These are phyloP conservation scores for Nesidiocoris tenuis DNA, from an alignment of 2,888 invertebrate genomes.

Conservation along the genomic window DNA sequence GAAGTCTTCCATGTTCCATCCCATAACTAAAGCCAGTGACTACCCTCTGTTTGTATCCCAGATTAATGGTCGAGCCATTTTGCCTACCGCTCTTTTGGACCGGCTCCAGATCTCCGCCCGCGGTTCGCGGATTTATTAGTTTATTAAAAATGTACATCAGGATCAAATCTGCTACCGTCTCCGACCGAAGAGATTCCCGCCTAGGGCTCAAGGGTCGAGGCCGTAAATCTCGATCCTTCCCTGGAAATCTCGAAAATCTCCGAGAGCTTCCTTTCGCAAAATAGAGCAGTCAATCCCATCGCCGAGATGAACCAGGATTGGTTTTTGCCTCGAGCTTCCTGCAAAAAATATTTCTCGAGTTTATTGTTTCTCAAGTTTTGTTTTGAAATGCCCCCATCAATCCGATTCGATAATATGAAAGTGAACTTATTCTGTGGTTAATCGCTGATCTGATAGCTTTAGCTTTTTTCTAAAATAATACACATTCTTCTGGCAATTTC, in stretches of 20 bases:
- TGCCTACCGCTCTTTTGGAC: conserved; percentile 42
- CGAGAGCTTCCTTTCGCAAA: too few species aligned
- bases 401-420: too few species aligned
- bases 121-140: conserved; percentile 37
- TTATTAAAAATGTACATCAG: conserved; percentile 43
- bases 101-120: conserved; percentile 17
- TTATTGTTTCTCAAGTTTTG: too few species aligned
- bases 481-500: too few species aligned
- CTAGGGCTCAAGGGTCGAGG: background rate
- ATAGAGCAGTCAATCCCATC: background rate
- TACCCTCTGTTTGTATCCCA: conserved; percentile 38
- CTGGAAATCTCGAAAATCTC: background rate
- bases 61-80: conserved; percentile 41
- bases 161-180: conserved; percentile 8
- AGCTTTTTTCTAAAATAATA: too few species aligned
- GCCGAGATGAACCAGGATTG: too few species aligned
- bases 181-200: background rate
- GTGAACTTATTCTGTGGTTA: too few species aligned
- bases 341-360: too few species aligned
- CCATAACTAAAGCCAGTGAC: conserved; percentile 26
- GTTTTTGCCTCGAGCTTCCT: too few species aligned
- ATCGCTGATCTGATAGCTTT: too few species aligned
- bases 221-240: conserved; percentile 13
- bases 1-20: conserved; percentile 2
- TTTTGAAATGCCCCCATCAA: too few species aligned